Base-by-base conservation (phyloP, 2,113 vertebrate species). In the Chascanopsetta lugubris region DNA sequence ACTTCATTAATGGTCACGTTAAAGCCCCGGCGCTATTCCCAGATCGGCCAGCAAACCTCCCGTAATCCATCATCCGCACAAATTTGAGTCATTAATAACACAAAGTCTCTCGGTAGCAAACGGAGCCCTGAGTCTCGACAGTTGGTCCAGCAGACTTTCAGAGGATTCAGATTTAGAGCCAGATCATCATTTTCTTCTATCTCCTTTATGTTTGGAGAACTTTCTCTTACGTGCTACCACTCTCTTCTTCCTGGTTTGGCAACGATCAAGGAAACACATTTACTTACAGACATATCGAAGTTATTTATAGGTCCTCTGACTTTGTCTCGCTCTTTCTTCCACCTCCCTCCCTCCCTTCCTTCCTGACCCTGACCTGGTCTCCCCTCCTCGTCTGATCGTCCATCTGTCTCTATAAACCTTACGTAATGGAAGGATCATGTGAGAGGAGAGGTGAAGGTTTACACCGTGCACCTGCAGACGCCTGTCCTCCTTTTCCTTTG, bases 381-480 rank as follows among this genome's bases (percentile, higher is more conserved):
- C 47, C 8, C 34, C 6, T 50, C 13, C 51, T 59, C 25, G 53
- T 61, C 60, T 1, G 8, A 62, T 38, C 40, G 49, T 80, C n/a
- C 21, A 48, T 48, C 46, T 29, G 12, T 56, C 11, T 64, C 50
- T 22, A 8, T 72, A 17, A 46, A 26, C 18, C 29, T 65, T 71
- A 79, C 72, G 69, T 71, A 85, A 82, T 13, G 18, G 36, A 21
- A 43, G 15, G 42, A 79, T 88, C 83, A 87, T 77, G 80, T 87
- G 86, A 86, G 70, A 47, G 13, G 48, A 3, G 43, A 75, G 80
- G 80, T 81, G 64, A 82, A 59, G 75, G 77, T 74, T 77, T 73
- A 74, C 6, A 24, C 38, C 21, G 42, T 59, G 58, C 82, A 83
- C 85, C 81, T 84, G 78, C 67, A 21, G 76, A 38, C 27, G 22